phyloP scores from a whole-genome alignment of 2,113 vertebrate genomes.

The Pipa parva region DNA sequence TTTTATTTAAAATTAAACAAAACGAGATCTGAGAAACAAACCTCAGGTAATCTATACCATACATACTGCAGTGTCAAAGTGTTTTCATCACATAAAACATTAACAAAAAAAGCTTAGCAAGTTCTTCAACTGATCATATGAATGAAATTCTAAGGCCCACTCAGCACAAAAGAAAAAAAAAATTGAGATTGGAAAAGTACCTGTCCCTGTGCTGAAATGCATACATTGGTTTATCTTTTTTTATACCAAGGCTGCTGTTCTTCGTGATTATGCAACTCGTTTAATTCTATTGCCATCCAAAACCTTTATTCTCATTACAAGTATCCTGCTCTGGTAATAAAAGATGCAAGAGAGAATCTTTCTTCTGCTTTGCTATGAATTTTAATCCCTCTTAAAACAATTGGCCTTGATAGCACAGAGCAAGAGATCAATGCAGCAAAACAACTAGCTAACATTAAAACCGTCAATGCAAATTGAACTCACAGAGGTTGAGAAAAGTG shows the following conservation, averaged over 20 bases:
- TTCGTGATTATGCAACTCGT: constrained; percentile 36
- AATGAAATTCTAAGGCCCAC: no score
- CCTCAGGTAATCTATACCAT: no score
- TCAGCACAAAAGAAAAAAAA: no score
- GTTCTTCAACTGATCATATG: no score
- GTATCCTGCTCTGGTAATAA: constrained; percentile 34
- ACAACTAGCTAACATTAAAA: constrained; percentile 27
- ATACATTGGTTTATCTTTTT: neutral
- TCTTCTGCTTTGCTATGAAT: constrained; percentile 37
- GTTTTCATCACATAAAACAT: no score
- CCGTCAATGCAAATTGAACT: neutral
- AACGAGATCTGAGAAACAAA: no score
- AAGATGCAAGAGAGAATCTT: constrained; percentile 38
- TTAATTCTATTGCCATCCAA: constrained; percentile 36
- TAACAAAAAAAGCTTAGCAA: no score
- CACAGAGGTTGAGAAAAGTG: neutral
- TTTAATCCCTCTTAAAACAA: constrained; percentile 43
- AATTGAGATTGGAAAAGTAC: no score
- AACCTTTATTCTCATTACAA: constrained; percentile 39
- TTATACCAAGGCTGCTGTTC: neutral
- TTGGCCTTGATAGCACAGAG: constrained; percentile 41
- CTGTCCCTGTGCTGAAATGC: no score
- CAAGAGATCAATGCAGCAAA: constrained; percentile 37
- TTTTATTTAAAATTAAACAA: no score
- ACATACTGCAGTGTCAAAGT: no score